Conservation (phyloP, 2,113 vertebrate species). For the Xerus inauris region DNA sequence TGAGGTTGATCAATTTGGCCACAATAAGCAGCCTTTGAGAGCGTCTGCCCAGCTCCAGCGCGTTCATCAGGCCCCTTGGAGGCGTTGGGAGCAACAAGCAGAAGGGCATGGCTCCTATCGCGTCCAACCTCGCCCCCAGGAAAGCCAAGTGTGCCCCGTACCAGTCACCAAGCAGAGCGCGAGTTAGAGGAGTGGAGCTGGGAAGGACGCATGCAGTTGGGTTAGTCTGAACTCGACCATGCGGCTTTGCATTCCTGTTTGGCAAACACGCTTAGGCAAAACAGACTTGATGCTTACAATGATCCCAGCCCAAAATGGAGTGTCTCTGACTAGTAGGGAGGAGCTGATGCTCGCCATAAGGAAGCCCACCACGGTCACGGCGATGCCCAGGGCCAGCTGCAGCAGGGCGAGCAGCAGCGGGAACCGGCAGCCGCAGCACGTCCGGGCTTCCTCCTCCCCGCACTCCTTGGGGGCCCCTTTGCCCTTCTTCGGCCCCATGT, state of each 20-base stretch:
- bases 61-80: not conserved
- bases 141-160: not conserved
- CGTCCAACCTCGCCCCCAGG: not conserved
- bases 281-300: constrained; percentile 93
- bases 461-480: constrained; percentile 80
- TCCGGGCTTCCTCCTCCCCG: constrained; percentile 86
- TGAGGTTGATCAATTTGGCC: not conserved
- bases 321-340: constrained; percentile 95
- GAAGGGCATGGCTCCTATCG: not conserved
- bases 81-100: not conserved
- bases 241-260: constrained; percentile 82
- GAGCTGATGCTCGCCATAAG: constrained; percentile 93
- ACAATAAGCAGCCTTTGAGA: not conserved
- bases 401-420: constrained; percentile 94
- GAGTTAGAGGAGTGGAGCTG: constrained; percentile 52
- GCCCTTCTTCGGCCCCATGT: constrained; percentile 80
- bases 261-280: constrained; percentile 81
- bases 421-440: constrained; percentile 95
- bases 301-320: constrained; percentile 98
- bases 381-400: constrained; percentile 94
- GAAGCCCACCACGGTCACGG: constrained; percentile 94
- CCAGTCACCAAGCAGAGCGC: not conserved
- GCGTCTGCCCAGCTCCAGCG: not conserved
- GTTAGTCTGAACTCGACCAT: constrained; percentile 84
- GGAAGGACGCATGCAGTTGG: constrained; percentile 82